Conservation (phyloP, 2,113 vertebrate genomes). For the Notarius quadriscutis region DNA sequence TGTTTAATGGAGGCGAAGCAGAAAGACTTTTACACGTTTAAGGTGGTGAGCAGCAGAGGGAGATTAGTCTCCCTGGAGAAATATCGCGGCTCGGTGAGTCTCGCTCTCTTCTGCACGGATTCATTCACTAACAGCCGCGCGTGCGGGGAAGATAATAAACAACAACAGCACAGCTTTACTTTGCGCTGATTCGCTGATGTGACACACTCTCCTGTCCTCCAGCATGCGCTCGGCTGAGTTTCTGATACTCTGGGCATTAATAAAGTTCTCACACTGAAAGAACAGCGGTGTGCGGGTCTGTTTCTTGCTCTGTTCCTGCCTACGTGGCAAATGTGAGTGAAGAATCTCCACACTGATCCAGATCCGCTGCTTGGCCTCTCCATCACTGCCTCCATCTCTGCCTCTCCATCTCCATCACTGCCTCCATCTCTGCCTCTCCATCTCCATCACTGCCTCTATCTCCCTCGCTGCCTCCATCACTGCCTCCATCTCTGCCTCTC, state of each 20-base stretch:
- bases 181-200: neutral
- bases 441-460: too few relatives aligned
- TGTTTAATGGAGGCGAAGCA: slow-evolving; percentile 74
- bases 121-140: neutral
- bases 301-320: slow-evolving; percentile 19
- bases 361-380: too few relatives aligned
- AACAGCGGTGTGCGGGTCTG: neutral
- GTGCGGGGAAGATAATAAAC: neutral
- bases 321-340: slow-evolving; percentile 52
- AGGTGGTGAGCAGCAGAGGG: slow-evolving; percentile 92
- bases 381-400: too few relatives aligned
- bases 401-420: too few relatives aligned
- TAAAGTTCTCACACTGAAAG: slow-evolving; percentile 43
- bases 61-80: slow-evolving; percentile 94
- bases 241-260: neutral
- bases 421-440: too few relatives aligned
- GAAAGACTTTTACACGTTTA: slow-evolving; percentile 88
- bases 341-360: too few relatives aligned
- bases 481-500: too few relatives aligned
- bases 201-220: neutral
- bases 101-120: neutral
- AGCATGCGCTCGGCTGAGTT: neutral
- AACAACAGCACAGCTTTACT: neutral
- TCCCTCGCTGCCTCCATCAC: too few relatives aligned
- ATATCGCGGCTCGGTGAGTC: slow-evolving; percentile 94